Evolutionary conservation across 2,888 invertebrate genomes (phyloP), one percentile per base, ranked within the genome.

Genomic region (Hemistola chrysoprasaria): DNA sequence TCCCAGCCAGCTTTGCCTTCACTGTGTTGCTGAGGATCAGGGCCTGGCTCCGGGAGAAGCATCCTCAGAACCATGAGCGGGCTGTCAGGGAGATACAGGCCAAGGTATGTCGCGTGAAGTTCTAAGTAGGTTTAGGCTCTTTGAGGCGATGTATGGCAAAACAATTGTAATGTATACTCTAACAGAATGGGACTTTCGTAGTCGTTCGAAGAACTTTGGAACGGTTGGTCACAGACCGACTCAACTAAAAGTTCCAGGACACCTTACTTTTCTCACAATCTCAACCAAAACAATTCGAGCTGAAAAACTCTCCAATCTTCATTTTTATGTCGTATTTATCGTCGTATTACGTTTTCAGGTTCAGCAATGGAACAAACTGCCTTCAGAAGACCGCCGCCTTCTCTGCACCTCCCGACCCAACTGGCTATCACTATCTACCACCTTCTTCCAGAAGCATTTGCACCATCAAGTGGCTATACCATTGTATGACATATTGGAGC

Each of bases 321-420:
- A n/a, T n/a, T n/a, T n/a, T n/a, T n/a, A n/a, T n/a, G n/a, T n/a
- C n/a, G n/a, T n/a, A n/a, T n/a, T n/a, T n/a, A n/a, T n/a, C n/a
- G n/a, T n/a, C n/a, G n/a, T n/a, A 8, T 1, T 28, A 8, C 4
- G 8, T 9, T 56, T 61, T 1, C 71, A 90, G 83, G 84, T 92
- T 0, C 86, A 81, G 61, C 56, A 81, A 70, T 91, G 91, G 90
- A 90, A 87, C 67, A 85, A 81, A 38, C 63, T 80, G 10, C 89
- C 91, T 0, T 32, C 67, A 4, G 51, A 67, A 25, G 63, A 87
- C 1, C 77, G 90, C 3, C 91, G 91, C 37, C 77, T 91, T 0
- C 82, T 93, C 8, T 93, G 93, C 78, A 93, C 93, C 0, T 88
- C 93, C 0, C 78, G 93, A 4, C 92, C 93, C 2, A 93, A 93